These are phyloP conservation scores for Pycnomerus fuliginosus DNA, from an alignment of 2,888 invertebrate genomes.

Conservation along the genomic window DNA sequence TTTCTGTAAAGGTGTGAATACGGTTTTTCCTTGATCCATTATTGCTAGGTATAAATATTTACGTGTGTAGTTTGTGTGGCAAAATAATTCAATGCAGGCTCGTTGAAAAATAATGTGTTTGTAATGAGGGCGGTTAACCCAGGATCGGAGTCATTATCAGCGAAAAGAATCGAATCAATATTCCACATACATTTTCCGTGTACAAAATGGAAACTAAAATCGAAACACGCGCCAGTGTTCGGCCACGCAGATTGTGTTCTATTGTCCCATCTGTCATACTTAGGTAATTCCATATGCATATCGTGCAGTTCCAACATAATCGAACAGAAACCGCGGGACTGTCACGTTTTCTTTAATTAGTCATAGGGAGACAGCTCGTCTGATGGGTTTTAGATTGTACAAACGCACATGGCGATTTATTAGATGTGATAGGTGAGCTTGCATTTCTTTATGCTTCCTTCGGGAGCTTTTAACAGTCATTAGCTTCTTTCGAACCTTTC, in stretches of 20 bases:
- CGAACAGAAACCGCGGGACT: slow-evolving; percentile 38
- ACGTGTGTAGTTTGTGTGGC: too few relatives aligned
- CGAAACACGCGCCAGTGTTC: slow-evolving; percentile 38
- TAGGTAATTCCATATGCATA: slow-evolving; percentile 44
- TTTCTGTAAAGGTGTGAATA: too few relatives aligned
- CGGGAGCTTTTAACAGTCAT: too few relatives aligned
- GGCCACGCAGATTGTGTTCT: slow-evolving; percentile 47
- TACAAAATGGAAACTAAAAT: slow-evolving; percentile 34
- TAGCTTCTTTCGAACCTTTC: too few relatives aligned
- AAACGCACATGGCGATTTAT: slow-evolving; percentile 33
- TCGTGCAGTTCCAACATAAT: slow-evolving; percentile 41
- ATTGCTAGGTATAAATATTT: too few relatives aligned
- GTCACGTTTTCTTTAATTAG: slow-evolving; percentile 46
- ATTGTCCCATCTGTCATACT: slow-evolving; percentile 48
- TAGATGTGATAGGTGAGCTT: slow-evolving; percentile 19
- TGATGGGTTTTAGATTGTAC: slow-evolving; percentile 39
- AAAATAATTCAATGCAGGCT: too few relatives aligned
- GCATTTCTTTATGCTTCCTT: slow-evolving; percentile 10
- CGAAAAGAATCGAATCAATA: too few relatives aligned
- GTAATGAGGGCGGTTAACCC: too few relatives aligned
- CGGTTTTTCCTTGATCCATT: too few relatives aligned
- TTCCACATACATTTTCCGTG: too few relatives aligned
- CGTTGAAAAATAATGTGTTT: too few relatives aligned
- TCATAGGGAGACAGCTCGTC: slow-evolving; percentile 38
- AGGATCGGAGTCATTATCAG: too few relatives aligned